Base-by-base conservation (phyloP, 2,888 invertebrate genomes). In the Xestia xanthographa region DNA sequence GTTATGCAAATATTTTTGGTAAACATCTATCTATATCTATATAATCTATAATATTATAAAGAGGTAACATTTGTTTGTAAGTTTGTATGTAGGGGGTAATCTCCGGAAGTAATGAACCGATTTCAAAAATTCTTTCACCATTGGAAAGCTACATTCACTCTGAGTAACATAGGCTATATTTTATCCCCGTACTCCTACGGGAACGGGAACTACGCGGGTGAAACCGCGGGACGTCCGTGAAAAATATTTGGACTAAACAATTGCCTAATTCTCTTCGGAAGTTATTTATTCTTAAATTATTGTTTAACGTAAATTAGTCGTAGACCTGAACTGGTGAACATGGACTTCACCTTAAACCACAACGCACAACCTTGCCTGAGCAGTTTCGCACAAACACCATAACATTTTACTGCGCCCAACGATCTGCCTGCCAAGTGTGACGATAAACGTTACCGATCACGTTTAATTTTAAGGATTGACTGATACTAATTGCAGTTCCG, bases 311-410 rank as follows among this genome's bases (percentile, higher is more conserved):
- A 45, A 29, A 45, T 9, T 41, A 34, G n/a, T 34, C 26, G 14
- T 56, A 63, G 50, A 67, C 6, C 38, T 43, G 22, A 41, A 62
- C n/a, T 53, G 12, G 26, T 83, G n/a, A 34, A 63, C 67, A 77
- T 70, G 69, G 56, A 74, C 69, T 68, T 84, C 80, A 80, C 65
- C 72, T 79, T 67, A 68, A 63, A 53, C 38, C 58, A 50, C 29
- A 56, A 68, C 60, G 38, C 41, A 38, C 67, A 72, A 72, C 86
- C 86, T 83, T 83, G 83, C 70, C 20, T 34, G 43, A 73, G 48
- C 66, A 82, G 67, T 83, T 85, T 65, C 48, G 43, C 43, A 50
- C 60, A 53, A 82, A 82, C 41, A 67, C 78, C 85, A 77, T 80
- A 60, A 80, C 53, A 79, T 83, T 79, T 80, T 70, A 80, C 34